phyloP scores from a whole-genome alignment of 2,113 vertebrate genomes.

The Globicephala melas region DNA sequence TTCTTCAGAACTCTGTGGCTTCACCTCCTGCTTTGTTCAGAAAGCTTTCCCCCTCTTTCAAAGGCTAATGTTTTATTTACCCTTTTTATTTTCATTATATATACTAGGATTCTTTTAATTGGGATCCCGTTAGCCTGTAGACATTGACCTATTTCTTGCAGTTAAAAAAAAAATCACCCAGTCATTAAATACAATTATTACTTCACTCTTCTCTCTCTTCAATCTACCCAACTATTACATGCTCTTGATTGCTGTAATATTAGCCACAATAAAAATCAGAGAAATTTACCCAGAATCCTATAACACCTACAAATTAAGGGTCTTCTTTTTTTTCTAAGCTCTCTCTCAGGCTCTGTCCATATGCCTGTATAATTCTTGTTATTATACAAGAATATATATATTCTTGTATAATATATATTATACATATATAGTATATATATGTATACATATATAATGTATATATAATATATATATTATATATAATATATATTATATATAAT shows the following conservation, averaged over 20 bases:
- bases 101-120: background rate
- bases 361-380: background rate
- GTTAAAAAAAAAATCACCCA: background rate
- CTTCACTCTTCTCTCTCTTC: background rate
- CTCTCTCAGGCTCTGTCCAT: background rate
- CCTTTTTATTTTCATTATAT: background rate
- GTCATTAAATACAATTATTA: background rate
- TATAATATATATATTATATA: too few species aligned
- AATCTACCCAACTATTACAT: background rate
- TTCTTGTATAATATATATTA: too few species aligned
- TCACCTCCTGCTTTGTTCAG: background rate
- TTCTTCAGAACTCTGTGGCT: rapidly evolving
- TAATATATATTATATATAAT: too few species aligned
- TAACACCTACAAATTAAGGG: too few species aligned
- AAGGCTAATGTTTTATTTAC: background rate
- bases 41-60: background rate
- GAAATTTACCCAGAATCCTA: background rate
- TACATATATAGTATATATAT: too few species aligned
- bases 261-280: background rate
- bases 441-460: too few species aligned
- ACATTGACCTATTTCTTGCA: constrained; percentile 16
- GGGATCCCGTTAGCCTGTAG: background rate
- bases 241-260: background rate
- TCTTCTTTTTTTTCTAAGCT: background rate
- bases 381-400: background rate